Base-by-base conservation (phyloP, 92 coral and sea anemone species). In the Parazoanthus atlanticus region DNA sequence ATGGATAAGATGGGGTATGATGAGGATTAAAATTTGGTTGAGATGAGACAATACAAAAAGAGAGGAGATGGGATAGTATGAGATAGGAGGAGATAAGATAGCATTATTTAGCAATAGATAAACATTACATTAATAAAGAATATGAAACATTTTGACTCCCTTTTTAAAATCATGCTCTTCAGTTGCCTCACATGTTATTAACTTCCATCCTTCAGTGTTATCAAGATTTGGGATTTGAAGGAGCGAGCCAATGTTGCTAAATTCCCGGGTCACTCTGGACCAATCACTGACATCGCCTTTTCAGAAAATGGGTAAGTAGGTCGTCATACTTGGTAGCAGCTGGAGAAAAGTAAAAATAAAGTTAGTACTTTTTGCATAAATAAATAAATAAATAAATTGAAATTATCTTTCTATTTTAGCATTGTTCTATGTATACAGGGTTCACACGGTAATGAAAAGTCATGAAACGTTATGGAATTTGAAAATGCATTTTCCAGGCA, bases 251-350 rank as follows among this genome's bases (percentile, higher is more conserved):
- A 97, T 49, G 99, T 97, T 1, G 99, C 99, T 31, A 97, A 97
- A 78, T 97, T 97, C 92, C 99, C 99, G 32, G 99, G 99, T 2
- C 99, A 97, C 86, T 95, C 99, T 78, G 99, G 99, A 66, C 99
- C 99, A 76, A 95, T 97, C 56, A 95, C 98, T 13, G 98, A 94
- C 86, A 97, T 97, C 61, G 92, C 97, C 43, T 97, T 97, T 92
- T 97, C 99, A 36, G 99, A 97, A 94, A 97, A 97, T 72, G 99
- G 99, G 99, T 97, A 69, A 87, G 96, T 88, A 74, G 23, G 5
- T 26, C 33, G 12, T 21, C 3, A 41, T 19, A 31, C 31, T 31
- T 26, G 71, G 3, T 16, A 38, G 26, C 46, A 76, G 33, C n/a
- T 29, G 76, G n/a, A 72, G 34, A n/a, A n/a, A n/a, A 25, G 49